Conservation (phyloP, 1,140 invertebrate species). For the Pseudomyrmex pallidus region DNA sequence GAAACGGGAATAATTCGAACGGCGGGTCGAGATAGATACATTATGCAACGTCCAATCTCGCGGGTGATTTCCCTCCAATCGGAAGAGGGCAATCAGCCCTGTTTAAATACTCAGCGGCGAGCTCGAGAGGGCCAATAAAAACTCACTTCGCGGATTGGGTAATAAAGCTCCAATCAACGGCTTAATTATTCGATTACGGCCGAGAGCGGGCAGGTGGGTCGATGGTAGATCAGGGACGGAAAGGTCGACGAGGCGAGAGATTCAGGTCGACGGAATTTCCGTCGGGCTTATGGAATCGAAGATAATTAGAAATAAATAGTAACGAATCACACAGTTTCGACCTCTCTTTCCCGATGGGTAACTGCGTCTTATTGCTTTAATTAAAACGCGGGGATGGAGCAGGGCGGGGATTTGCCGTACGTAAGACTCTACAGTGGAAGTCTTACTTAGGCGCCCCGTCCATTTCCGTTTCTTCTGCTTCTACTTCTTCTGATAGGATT, state of each 20-base stretch:
- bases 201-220: slow-evolving; percentile 27
- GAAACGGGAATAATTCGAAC: slow-evolving; percentile 70
- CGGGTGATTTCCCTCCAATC: slow-evolving; percentile 77
- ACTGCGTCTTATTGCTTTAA: slow-evolving; percentile 83
- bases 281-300: slow-evolving; percentile 82
- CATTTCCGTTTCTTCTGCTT: slow-evolving; percentile 48
- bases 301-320: slow-evolving; percentile 86
- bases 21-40: slow-evolving; percentile 68
- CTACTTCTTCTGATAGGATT: slow-evolving; percentile 81
- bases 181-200: slow-evolving; percentile 85
- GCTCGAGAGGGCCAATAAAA: slow-evolving; percentile 82
- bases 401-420: slow-evolving; percentile 40
- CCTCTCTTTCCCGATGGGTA: slow-evolving; percentile 31
- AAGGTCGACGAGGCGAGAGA: slow-evolving; percentile 44
- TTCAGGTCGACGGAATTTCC: slow-evolving; percentile 47
- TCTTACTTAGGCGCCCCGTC: slow-evolving; percentile 55
- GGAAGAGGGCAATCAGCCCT: slow-evolving; percentile 80
- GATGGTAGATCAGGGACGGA: slow-evolving; percentile 20
- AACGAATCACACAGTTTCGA: slow-evolving; percentile 72
- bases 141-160: slow-evolving; percentile 84
- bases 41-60: slow-evolving; percentile 78
- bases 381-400: slow-evolving; percentile 76
- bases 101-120: slow-evolving; percentile 80
- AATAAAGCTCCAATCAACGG: slow-evolving; percentile 86
- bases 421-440: slow-evolving; percentile 74